Percentiles rank a stretch among this genome's conserved stretches.
Evolutionary conservation across 1,140 invertebrate species (phyloP).

Genomic region (Leptinotarsa texana): DNA sequence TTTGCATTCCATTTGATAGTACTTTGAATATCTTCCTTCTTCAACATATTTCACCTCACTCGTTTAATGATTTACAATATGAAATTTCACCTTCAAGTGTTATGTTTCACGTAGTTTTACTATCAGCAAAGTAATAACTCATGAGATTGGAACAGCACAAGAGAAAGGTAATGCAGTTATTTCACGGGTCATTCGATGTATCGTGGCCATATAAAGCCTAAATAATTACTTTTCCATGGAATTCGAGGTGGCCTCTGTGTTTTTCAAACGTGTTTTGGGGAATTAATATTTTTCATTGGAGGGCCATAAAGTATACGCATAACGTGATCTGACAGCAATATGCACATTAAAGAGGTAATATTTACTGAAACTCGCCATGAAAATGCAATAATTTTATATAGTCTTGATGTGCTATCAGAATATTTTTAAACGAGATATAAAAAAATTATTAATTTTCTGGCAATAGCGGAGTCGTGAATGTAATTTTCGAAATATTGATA

Average conservation of each 20-base stretch:
- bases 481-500: too few species aligned
- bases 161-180: neutral
- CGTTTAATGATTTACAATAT: too few species aligned
- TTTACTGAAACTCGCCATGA: neutral
- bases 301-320: neutral
- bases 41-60: too few species aligned
- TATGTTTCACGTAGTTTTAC: neutral
- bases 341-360: neutral
- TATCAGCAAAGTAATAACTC: neutral
- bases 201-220: constrained; percentile 1
- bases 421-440: too few species aligned
- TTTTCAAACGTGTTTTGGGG: neutral
- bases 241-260: neutral
- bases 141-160: neutral
- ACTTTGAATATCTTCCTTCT: too few species aligned
- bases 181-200: constrained; percentile 1
- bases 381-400: too few species aligned
- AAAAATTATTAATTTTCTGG: too few species aligned
- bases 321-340: neutral
- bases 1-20: too few species aligned
- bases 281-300: neutral
- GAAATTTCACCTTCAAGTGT: too few species aligned
- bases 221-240: constrained; percentile 6
- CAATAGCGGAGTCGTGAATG: too few species aligned
- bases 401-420: too few species aligned